Percentiles rank a stretch among this genome's conserved stretches.
Conservation (phyloP, 1,140 invertebrate species). For the Hydropsyche tenuis region DNA sequence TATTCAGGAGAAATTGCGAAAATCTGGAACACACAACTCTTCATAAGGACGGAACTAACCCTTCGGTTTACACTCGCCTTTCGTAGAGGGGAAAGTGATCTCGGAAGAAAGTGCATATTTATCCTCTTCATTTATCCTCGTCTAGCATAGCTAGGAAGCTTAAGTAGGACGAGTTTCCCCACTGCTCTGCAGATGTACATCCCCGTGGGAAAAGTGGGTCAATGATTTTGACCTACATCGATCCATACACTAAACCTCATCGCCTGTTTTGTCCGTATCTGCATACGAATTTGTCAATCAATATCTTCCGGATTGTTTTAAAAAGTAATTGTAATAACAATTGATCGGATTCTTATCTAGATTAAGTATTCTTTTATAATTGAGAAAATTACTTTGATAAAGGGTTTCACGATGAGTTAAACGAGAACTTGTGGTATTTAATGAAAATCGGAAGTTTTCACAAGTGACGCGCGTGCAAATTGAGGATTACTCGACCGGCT, state of each 20-base stretch:
- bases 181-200: not conserved
- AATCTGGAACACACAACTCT: too few species aligned
- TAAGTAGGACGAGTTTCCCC: slow-evolving; percentile 20
- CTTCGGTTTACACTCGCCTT: too few species aligned
- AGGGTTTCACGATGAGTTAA: not conserved
- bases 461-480: not conserved
- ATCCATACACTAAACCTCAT: not conserved
- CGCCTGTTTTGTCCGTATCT: too few species aligned
- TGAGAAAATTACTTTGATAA: not conserved
- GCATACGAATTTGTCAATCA: too few species aligned
- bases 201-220: slow-evolving; percentile 28
- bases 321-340: not conserved
- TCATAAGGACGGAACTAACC: too few species aligned
- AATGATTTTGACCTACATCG: slow-evolving; percentile 35
- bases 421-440: not conserved
- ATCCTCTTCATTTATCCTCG: slow-evolving; percentile 8
- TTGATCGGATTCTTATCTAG: too few species aligned
- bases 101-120: slow-evolving; percentile 8
- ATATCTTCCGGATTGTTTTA: not conserved
- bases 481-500: not conserved
- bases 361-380: too few species aligned
- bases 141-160: not conserved
- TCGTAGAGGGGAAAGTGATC: not conserved
- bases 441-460: slow-evolving; percentile 17
- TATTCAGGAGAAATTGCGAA: too few species aligned